Base-by-base conservation (phyloP, 37 sponge, comb jelly and placozoan species). In the Halisarca cf. caerulea region DNA sequence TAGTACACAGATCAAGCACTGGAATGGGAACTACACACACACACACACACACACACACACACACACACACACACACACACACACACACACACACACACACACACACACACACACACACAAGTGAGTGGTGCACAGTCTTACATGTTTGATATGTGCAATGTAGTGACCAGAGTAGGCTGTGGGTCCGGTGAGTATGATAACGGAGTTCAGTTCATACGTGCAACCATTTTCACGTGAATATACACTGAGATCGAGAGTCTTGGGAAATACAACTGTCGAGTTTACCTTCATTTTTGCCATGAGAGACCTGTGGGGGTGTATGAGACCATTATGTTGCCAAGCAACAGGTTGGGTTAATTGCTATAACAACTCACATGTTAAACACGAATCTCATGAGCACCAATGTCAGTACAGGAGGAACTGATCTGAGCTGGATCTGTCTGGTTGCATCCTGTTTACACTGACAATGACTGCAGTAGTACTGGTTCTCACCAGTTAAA, bases 141-240 rank as follows among this genome's bases (percentile, higher is more conserved):
- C 30, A 20, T 86, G 53, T 57, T 58, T 39, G 58, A 88, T 83
- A 44, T 88, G 74, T 0, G 89, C 85, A 2, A 88, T 79, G 80
- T 88, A 88, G 72, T 88, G 89, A 8, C 89, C 89, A 25, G 85
- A 60, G 38, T 88, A 79, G 35, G 89, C 85, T 25, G 80, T 60
- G 5, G 89, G 81, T 11, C 89, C 89, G 20, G 39, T 37, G 59
- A 85, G 89, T 15, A 81, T 85, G 38, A 88, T 85, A 5, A 86
- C 80, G 4, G 80, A 73, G 27, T 80, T 79, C 36, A 88, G 54
- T 55, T 88, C 14, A 78, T 85, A 88, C 38, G 57, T 41, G 54
- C 20, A 17, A 24, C 15, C 62, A 71, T 33, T n/a, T 27, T 41
- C 21, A 70, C 59, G 45, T n/a, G 82, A 43, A 27, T 68, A 83